phyloP scores from a whole-genome alignment of 2,797 vertebrate species.

The Eremophila alpestris region DNA sequence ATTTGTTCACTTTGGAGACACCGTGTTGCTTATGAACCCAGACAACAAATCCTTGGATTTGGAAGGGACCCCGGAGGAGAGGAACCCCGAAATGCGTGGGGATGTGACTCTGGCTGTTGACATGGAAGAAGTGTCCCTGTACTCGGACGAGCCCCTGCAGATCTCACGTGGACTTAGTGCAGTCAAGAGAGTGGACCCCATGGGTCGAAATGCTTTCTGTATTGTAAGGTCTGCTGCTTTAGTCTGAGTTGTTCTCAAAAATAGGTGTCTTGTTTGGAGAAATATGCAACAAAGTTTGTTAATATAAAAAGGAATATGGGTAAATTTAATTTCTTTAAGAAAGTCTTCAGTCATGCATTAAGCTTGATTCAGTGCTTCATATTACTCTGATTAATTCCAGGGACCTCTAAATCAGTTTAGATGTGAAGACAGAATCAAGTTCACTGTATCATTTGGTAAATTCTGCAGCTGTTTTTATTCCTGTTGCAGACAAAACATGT shows the following conservation, averaged over 20 bases:
- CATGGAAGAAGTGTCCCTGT: conserved; percentile 73
- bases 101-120: conserved; percentile 78
- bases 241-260: not conserved
- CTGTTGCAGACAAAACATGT: not conserved
- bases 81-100: not conserved
- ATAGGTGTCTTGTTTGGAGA: not conserved
- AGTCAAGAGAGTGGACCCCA: conserved; percentile 54
- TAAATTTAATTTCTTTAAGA: not conserved
- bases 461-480: not conserved
- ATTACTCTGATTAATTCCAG: not conserved
- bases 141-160: not conserved
- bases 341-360: not conserved
- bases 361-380: not conserved
- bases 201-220: conserved; percentile 83
- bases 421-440: not conserved
- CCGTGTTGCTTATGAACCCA: conserved; percentile 83
- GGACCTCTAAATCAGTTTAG: not conserved
- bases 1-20: conserved; percentile 84
- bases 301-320: not conserved
- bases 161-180: conserved; percentile 81
- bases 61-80: not conserved
- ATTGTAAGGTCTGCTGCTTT: conserved; percentile 82
- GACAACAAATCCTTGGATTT: not conserved
- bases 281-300: not conserved
- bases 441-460: not conserved